Evolutionary conservation across 2,888 invertebrate species (phyloP).

Genomic region (Drosophila nr. medialis): DNA sequence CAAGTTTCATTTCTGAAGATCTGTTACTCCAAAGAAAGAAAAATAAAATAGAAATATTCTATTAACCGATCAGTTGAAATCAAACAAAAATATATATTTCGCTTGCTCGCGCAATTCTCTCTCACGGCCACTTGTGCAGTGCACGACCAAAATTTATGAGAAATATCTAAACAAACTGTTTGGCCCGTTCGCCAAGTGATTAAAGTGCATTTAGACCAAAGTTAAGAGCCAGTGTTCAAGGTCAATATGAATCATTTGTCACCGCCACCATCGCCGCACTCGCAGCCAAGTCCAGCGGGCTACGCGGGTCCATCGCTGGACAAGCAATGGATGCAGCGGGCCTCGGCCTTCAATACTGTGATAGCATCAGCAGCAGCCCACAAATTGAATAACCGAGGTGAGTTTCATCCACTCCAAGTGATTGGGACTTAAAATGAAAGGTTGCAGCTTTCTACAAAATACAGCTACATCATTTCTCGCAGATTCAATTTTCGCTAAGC

Average conservation of each 20-base stretch:
- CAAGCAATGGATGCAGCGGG: conserved; percentile 84
- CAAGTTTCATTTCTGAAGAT: conserved; percentile 47
- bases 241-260: conserved; percentile 84
- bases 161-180: conserved; percentile 17
- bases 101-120: neutral
- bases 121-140: conserved; percentile 10
- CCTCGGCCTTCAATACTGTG: conserved; percentile 84
- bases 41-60: conserved; percentile 13
- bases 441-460: neutral
- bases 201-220: conserved; percentile 34
- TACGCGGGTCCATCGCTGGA: conserved; percentile 75
- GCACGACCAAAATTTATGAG: conserved; percentile 16
- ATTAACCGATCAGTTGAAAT: conserved; percentile 10
- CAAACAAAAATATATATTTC: conserved; percentile 3
- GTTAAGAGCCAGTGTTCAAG: conserved; percentile 30
- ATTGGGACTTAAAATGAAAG: neutral
- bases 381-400: conserved; percentile 83
- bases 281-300: conserved; percentile 80
- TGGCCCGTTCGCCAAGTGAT: conserved; percentile 34
- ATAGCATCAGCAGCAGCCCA: conserved; percentile 84
- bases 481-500: neutral
- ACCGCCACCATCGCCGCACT: conserved; percentile 84
- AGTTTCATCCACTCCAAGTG: conserved; percentile 35
- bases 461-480: neutral
- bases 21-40: conserved; percentile 36